Base-by-base conservation (phyloP, 2,113 vertebrate species). In the Zosterops japonicus region DNA sequence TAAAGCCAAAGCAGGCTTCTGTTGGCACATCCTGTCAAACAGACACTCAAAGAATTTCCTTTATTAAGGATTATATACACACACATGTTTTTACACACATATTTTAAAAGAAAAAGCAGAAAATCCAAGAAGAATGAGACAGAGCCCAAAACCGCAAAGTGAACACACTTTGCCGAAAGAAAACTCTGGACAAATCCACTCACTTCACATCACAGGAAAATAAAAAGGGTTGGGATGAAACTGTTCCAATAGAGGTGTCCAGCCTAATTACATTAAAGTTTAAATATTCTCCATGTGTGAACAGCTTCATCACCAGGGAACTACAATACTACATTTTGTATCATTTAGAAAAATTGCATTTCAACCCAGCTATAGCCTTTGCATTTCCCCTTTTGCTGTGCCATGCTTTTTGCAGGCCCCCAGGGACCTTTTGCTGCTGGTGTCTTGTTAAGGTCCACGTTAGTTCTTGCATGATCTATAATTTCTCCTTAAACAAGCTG, bases 331-430 rank as follows among this genome's bases (percentile, higher is more conserved):
- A 14, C 39, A 9, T 57, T 87, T 56, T 50, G 1, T 33, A 79
- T 7, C 1, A 16, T 47, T 82, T 33, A n/a, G 46, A 82, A 92
- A 89, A 83, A 57, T 0, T 31, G 35, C 10, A 61, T 74, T 83
- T 83, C 18, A 67, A 21, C n/a, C 36, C 50, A 41, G 1, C 3
- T 1, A 41, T 0, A 31, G 56, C 44, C 6, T 71, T 1, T 12
- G 9, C 20, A n/a, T 21, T 46, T 53, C 12, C 29, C 31, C 16
- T 81, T 59, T 41, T 33, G 27, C 39, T 47, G 25, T 14, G 57
- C 49, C 47, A 10, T 3, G 12, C 31, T 59, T 47, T 56, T 6
- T 16, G 35, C 35, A 53, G 59, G 33, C 8, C 9, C 41, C 4
- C 5, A 83, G 10, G 2, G 41, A 88, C 57, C 25, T 82, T 21